A percentile compares a stretch with the other conserved stretches of the same genome.
These are phyloP conservation scores for Odontomachus brunneus DNA, from an alignment of 1,140 invertebrate species.

Conservation along the genomic window DNA sequence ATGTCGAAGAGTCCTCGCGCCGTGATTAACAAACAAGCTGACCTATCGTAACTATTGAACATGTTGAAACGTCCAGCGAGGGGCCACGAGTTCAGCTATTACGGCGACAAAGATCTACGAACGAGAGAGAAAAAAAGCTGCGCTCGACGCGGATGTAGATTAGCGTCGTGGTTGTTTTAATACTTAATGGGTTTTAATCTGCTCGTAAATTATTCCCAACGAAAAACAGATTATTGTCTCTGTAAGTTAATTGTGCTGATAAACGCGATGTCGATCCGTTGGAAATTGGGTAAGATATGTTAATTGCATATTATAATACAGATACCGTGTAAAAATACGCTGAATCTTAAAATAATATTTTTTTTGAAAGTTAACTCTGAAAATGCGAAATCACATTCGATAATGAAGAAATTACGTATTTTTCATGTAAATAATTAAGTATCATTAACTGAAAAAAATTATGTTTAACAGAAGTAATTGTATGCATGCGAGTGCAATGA, in stretches of 20 bases:
- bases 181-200: conserved; percentile 37
- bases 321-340: not conserved
- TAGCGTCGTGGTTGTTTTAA: conserved; percentile 24
- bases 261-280: not conserved
- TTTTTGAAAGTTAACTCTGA: too few relatives aligned
- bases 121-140: not conserved
- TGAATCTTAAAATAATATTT: not conserved
- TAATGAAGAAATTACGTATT: not conserved
- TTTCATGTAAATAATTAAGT: too few relatives aligned
- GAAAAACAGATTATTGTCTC: conserved; percentile 21
- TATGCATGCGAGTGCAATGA: too few relatives aligned
- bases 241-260: not conserved
- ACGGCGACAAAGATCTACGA: conserved; percentile 23
- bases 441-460: not conserved
- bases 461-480: not conserved
- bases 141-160: not conserved
- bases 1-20: not conserved
- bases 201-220: not conserved
- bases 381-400: too few relatives aligned
- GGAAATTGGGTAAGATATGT: not conserved
- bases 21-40: conserved; percentile 25
- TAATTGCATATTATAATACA: not conserved
- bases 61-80: not conserved
- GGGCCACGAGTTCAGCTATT: conserved; percentile 42
- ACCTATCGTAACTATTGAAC: conserved; percentile 17